A percentile compares a stretch with the other conserved stretches of the same genome.
Evolutionary conservation across 2,797 vertebrate species (phyloP).

Genomic region (Poeciliopsis infans): DNA sequence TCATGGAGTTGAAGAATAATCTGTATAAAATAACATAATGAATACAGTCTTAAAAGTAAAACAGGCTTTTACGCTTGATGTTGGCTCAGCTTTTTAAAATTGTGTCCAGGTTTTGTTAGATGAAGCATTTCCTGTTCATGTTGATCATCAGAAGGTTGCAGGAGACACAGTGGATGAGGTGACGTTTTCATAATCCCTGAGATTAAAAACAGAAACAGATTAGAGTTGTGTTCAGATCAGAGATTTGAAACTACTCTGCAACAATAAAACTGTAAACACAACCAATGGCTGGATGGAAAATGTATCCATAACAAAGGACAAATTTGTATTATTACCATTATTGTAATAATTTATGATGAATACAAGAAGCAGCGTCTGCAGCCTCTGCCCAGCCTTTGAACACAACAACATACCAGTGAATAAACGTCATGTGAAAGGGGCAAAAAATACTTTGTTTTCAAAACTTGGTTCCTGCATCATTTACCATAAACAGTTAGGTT

Average conservation of each 20-base stretch:
- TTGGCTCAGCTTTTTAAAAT: not conserved
- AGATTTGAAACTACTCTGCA: not conserved
- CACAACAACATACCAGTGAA: constrained; percentile 25
- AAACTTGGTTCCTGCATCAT: not conserved
- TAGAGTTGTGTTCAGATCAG: not conserved
- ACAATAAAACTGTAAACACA: not conserved
- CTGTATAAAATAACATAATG: not conserved
- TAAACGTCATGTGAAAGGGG: not conserved
- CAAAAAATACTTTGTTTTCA: not conserved
- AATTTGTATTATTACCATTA: constrained; percentile 21
- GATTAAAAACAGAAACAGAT: not conserved
- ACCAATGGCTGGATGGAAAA: not conserved
- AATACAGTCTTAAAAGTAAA: not conserved
- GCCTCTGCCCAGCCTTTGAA: constrained; percentile 11
- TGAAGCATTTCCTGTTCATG: not conserved
- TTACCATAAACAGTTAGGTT: not conserved
- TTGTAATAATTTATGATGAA: not conserved
- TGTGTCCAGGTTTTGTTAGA: not conserved
- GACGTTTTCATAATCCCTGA: not conserved
- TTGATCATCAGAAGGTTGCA: not conserved
- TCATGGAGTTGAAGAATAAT: not conserved
- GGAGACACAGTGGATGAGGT: not conserved
- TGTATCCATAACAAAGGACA: not conserved
- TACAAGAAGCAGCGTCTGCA: constrained; percentile 1
- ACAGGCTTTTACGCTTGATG: not conserved